Evolutionary conservation across 2,888 invertebrate species (phyloP), one percentile per base, ranked within the genome.

Genomic region (Sisyra terminalis): DNA sequence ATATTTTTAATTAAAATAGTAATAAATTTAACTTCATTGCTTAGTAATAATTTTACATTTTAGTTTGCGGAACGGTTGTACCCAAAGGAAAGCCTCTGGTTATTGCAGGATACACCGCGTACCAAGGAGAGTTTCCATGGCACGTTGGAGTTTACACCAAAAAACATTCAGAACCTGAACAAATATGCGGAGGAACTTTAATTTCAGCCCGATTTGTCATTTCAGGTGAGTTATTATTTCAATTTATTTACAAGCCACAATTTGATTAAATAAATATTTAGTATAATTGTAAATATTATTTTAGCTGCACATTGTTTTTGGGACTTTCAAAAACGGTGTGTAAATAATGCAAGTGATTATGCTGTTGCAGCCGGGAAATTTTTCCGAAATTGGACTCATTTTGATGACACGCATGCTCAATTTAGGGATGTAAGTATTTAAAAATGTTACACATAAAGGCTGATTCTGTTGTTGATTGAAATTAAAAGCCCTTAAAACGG

Each of bases 221-320:
- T 11, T 53, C 58, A 47, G 59, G 59, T 57, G 49, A 50, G 16
- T n/a, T 4, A 24, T 17, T 10, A 17, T 31, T 4, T 3, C 4
- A 31, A 11, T 9, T 29, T 29, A 9, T 31, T 2, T 3, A 31
- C n/a, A n/a, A n/a, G n/a, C n/a, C n/a, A n/a, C n/a, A n/a, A n/a
- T n/a, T n/a, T 10, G 3, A 11, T 3, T 36, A n/a, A 36, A 2
- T 13, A 36, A 16, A 29, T 14, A 10, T 11, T 24, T 29, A 9
- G 7, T n/a, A n/a, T 24, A 39, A 18, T 24, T 7, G 24, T 5
- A 24, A 24, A 24, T 24, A 7, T 24, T 24, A 24, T 48, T 50
- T 38, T 40, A 56, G 59, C 59, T 45, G 59, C 58, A 2, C 59
- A 59, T 47, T 59, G 59, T 47, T 52, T 58, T 3, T 52, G 51